Conservation (phyloP, 2,888 invertebrate species). For the Patella depressa region DNA sequence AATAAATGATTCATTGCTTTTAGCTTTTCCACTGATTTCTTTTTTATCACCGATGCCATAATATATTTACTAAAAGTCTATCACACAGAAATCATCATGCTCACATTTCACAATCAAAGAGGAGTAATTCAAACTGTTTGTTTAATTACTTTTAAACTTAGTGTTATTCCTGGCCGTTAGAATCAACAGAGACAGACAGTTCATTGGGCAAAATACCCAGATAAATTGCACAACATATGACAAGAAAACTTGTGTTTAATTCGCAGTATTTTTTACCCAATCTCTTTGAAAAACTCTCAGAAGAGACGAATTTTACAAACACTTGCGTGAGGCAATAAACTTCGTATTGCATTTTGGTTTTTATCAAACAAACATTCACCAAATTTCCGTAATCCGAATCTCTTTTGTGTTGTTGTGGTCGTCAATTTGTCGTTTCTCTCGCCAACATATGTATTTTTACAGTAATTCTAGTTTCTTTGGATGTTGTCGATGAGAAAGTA, state of each 20-base stretch:
- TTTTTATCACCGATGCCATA: no score
- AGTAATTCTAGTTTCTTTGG: no score
- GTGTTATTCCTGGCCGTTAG: not conserved
- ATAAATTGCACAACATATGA: not conserved
- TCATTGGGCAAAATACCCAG: not conserved
- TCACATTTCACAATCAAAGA: conserved; percentile 5
- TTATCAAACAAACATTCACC: not conserved
- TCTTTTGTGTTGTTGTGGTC: no score
- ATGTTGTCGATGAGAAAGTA: no score
- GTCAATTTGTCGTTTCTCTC: no score
- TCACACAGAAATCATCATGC: not conserved
- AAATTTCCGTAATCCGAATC: not conserved
- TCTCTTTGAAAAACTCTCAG: conserved; percentile 6
- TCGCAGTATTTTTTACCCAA: not conserved
- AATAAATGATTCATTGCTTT: no score
- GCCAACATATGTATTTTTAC: no score
- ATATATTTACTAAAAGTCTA: not conserved
- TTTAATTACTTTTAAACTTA: not conserved
- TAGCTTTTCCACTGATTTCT: no score
- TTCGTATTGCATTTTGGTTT: not conserved
- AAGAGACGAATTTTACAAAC: conserved; percentile 5
- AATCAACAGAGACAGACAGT: not conserved
- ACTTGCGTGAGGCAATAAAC: conserved; percentile 12
- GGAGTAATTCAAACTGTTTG: conserved; percentile 1
- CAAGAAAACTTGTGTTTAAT: not conserved